Evolutionary conservation across 1,140 invertebrate genomes (phyloP).

Genomic region (Rhizoglyphus robini): DNA sequence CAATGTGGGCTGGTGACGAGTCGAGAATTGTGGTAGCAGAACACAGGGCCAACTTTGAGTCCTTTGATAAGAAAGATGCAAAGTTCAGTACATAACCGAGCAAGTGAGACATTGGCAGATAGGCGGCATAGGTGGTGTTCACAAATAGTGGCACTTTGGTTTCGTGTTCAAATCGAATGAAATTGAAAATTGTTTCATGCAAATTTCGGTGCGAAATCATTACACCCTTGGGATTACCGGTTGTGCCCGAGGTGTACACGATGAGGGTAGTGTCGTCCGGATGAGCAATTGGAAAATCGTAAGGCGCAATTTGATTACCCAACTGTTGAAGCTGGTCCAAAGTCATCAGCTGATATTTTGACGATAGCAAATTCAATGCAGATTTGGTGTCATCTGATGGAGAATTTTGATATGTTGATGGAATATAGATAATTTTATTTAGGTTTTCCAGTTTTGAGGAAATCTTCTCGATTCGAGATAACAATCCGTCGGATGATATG

Average conservation of each 20-base stretch:
- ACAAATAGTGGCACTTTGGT: neutral
- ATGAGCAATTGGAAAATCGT: neutral
- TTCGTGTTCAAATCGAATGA: neutral
- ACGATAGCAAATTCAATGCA: too few relatives aligned
- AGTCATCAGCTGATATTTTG: too few relatives aligned
- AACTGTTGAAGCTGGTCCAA: too few relatives aligned
- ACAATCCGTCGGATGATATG: conserved; percentile 28
- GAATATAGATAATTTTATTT: too few relatives aligned
- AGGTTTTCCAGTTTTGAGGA: too few relatives aligned
- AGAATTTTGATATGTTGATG: too few relatives aligned
- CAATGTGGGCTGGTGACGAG: conserved; percentile 36
- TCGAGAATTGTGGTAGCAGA: conserved; percentile 89
- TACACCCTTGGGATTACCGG: conserved; percentile 29
- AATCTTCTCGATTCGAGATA: conserved; percentile 52
- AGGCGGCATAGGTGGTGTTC: conserved; percentile 62
- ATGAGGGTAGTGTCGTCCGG: conserved; percentile 33
- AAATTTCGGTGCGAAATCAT: conserved; percentile 25
- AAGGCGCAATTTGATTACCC: neutral
- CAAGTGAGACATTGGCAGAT: conserved; percentile 91
- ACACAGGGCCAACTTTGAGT: conserved; percentile 83
- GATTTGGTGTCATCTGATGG: too few relatives aligned
- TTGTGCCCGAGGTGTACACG: conserved; percentile 30
- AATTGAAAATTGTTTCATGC: conserved; percentile 43
- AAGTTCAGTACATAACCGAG: conserved; percentile 54
- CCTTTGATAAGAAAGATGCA: conserved; percentile 37